These are phyloP conservation scores for Margarornis squamiger DNA, from an alignment of 2,797 vertebrate genomes.

Conservation along the genomic window DNA sequence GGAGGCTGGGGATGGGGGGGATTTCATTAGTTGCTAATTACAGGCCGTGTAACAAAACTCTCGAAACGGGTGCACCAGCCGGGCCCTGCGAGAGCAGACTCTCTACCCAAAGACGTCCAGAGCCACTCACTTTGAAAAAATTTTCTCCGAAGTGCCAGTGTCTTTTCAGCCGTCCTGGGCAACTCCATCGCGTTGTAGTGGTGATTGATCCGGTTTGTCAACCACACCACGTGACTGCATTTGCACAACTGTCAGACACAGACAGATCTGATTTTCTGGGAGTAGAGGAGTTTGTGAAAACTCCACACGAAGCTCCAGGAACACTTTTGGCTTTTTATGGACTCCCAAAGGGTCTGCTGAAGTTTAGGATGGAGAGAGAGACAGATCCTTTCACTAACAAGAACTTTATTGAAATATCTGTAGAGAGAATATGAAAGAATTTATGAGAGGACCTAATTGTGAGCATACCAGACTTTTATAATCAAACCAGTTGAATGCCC, in stretches of 20 bases:
- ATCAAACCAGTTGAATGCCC: background rate
- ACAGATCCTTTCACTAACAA: background rate
- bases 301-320: background rate
- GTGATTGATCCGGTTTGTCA: background rate
- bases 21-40: slow-evolving; percentile 56
- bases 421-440: background rate
- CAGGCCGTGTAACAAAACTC: slow-evolving; percentile 37
- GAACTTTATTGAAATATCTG: background rate
- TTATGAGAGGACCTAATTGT: background rate
- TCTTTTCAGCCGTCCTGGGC: background rate
- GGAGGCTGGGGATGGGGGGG: background rate
- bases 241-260: background rate
- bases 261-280: rapidly evolving
- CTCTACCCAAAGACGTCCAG: background rate
- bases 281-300: background rate
- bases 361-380: background rate
- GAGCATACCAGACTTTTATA: background rate
- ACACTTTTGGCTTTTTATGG: background rate
- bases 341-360: background rate
- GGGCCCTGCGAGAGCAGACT: background rate
- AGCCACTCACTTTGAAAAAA: background rate
- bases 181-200: background rate
- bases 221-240: rapidly evolving
- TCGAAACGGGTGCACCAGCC: background rate
- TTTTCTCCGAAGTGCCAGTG: background rate